phyloP scores from a whole-genome alignment of 2,888 invertebrate species.

The Sussaba pulchella region DNA sequence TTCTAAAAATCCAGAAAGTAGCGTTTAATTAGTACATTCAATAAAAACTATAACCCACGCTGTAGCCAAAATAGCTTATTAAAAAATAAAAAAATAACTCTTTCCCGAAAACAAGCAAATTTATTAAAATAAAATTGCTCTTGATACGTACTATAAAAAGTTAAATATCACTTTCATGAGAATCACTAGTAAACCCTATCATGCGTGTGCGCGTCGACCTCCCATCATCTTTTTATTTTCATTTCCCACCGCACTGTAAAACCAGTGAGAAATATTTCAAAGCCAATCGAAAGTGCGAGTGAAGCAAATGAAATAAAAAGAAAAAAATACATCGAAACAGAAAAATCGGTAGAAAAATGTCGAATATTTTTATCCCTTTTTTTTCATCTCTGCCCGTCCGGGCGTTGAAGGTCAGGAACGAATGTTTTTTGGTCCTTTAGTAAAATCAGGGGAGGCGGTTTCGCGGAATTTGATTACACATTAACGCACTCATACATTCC shows the following conservation, averaged over 20 bases:
- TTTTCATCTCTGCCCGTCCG: background rate
- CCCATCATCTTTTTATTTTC: conserved; percentile 33
- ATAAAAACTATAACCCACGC: too few relatives aligned
- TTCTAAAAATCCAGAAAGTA: too few relatives aligned
- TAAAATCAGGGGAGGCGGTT: conserved; percentile 71
- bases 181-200: too few relatives aligned
- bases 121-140: too few relatives aligned
- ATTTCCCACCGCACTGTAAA: conserved; percentile 6
- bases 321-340: conserved; percentile 20
- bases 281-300: conserved; percentile 18
- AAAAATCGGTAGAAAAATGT: conserved; percentile 12
- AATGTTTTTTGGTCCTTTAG: conserved; percentile 79
- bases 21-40: too few relatives aligned
- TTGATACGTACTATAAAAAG: too few relatives aligned
- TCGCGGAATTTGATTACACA: conserved; percentile 83
- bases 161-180: too few relatives aligned
- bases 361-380: background rate
- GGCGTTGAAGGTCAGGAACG: conserved; percentile 71
- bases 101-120: too few relatives aligned
- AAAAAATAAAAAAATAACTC: too few relatives aligned
- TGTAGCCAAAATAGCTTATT: too few relatives aligned
- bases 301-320: conserved; percentile 15
- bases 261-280: conserved; percentile 34
- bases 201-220: conserved; percentile 7
- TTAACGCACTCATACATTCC: conserved; percentile 83